These are phyloP conservation scores for Syrista parreyssii DNA, from an alignment of 2,888 invertebrate species.

Conservation along the genomic window DNA sequence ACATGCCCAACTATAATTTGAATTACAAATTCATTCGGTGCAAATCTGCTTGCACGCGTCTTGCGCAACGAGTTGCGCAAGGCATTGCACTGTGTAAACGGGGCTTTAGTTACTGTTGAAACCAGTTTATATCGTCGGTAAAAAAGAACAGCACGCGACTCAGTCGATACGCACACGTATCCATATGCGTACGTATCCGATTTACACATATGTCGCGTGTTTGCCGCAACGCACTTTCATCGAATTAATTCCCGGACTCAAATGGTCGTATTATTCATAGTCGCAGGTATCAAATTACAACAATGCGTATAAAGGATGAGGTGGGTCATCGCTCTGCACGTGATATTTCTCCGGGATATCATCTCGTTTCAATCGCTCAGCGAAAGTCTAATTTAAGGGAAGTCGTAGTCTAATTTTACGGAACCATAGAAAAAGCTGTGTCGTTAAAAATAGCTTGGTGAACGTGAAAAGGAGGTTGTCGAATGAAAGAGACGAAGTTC, in stretches of 20 bases:
- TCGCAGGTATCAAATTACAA: neutral
- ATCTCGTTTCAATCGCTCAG: neutral
- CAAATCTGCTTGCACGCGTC: neutral
- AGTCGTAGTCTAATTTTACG: neutral
- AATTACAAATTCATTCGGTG: neutral
- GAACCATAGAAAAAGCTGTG: neutral
- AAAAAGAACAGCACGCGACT: neutral
- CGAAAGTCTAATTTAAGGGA: neutral
- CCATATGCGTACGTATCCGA: neutral
- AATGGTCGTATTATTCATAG: neutral
- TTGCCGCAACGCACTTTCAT: neutral
- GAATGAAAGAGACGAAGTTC: constrained; percentile 6
- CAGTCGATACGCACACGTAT: neutral
- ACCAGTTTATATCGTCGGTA: neutral
- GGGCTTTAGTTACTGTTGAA: neutral
- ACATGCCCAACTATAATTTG: neutral
- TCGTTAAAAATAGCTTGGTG: neutral
- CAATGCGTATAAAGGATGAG: neutral
- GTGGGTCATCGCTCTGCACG: neutral
- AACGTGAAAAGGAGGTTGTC: constrained; percentile 3
- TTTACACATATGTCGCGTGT: neutral
- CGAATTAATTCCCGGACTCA: neutral
- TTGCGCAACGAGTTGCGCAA: neutral
- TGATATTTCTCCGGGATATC: neutral
- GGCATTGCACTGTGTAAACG: neutral